Evolutionary conservation across 2,113 vertebrate genomes (phyloP).

Genomic region (Tichodroma muraria): DNA sequence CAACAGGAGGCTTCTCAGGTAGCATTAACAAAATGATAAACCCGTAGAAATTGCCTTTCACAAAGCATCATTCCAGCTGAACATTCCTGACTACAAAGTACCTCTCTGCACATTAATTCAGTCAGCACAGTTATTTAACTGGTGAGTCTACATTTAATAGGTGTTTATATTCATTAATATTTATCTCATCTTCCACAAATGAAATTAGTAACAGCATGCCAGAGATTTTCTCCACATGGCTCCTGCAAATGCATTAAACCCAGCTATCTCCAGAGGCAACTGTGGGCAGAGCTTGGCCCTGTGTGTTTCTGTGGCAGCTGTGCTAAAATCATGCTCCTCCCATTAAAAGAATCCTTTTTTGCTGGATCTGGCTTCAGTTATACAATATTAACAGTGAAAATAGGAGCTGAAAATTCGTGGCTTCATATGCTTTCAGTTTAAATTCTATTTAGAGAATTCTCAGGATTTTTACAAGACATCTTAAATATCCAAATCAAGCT

Average conservation of each 20-base stretch:
- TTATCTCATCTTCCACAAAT: conserved; percentile 16
- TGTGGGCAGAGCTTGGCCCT: not conserved
- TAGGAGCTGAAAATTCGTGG: not conserved
- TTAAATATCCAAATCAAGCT: not conserved
- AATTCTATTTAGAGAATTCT: not conserved
- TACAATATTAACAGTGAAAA: not conserved
- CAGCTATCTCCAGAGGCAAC: not conserved
- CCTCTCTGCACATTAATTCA: not conserved
- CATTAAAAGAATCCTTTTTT: not conserved
- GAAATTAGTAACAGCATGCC: not conserved
- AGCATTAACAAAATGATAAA: not conserved
- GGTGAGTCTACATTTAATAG: not conserved
- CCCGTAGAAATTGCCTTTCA: not conserved
- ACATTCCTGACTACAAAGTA: not conserved
- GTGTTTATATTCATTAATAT: not conserved
- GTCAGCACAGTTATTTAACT: not conserved
- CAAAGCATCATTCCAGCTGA: not conserved
- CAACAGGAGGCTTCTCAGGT: not conserved
- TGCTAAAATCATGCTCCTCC: not conserved
- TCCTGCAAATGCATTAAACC: not conserved
- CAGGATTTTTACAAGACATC: not conserved
- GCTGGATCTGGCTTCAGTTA: not conserved
- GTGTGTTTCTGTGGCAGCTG: not conserved
- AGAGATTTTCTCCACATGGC: not conserved
- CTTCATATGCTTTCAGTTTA: not conserved